Conservation (phyloP, 2,797 vertebrate species). For the Gobionotothen gibberifrons region DNA sequence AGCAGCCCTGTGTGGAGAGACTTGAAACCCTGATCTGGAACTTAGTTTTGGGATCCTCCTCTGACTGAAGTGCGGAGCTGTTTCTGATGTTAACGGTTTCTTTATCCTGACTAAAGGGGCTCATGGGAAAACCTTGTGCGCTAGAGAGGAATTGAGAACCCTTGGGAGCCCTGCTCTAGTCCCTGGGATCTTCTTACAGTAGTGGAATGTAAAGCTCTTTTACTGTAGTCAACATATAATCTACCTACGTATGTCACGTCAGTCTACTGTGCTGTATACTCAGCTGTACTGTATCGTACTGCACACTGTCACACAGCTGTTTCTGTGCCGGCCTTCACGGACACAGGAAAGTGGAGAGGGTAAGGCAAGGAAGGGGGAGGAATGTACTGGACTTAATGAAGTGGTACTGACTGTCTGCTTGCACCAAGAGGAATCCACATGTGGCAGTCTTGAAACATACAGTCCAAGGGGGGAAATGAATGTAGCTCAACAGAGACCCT, state of each 20-base stretch:
- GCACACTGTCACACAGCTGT: conserved; percentile 78
- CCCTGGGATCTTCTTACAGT: conserved; percentile 74
- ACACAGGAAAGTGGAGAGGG: conserved; percentile 63
- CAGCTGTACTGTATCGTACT: conserved; percentile 77
- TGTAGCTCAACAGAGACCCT: conserved; percentile 87
- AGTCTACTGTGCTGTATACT: conserved; percentile 79
- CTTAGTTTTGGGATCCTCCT: conserved; percentile 43
- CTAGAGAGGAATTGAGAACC: conserved; percentile 55
- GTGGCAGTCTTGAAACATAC: conserved; percentile 54
- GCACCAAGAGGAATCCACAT: conserved; percentile 74
- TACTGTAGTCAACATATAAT: conserved; percentile 81
- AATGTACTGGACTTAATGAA: conserved; percentile 82
- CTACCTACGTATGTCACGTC: conserved; percentile 76
- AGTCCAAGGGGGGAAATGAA: conserved; percentile 76
- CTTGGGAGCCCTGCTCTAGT: conserved; percentile 20
- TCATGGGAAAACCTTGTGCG: conserved; percentile 50
- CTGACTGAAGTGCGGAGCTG: conserved; percentile 44
- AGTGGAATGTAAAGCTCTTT: conserved; percentile 83
- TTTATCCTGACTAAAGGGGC: conserved; percentile 55
- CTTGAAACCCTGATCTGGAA: conserved; percentile 56
- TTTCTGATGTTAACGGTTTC: conserved; percentile 47
- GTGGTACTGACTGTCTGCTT: conserved; percentile 74
- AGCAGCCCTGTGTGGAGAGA: conserved; percentile 50
- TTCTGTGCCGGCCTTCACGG: conserved; percentile 60
- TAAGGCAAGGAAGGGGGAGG: conserved; percentile 50